Conservation (phyloP, 1,140 invertebrate species). For the Adoxophyes honmai region DNA sequence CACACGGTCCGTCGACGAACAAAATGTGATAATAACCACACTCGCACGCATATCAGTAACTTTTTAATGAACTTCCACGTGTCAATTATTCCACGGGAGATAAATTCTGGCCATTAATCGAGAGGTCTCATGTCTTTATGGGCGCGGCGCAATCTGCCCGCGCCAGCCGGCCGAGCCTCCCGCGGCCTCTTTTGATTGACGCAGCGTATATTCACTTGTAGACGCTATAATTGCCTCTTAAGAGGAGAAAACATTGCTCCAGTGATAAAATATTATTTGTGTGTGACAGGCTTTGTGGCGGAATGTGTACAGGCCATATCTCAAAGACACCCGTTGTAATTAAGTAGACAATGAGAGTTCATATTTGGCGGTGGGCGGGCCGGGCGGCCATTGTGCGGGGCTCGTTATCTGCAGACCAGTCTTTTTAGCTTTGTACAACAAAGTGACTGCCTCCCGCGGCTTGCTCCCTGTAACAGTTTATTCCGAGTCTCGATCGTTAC, state of each 20-base stretch:
- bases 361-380: constrained; percentile 51
- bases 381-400: constrained; percentile 45
- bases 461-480: constrained; percentile 31
- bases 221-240: constrained; percentile 38
- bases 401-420: constrained; percentile 57
- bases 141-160: constrained; percentile 9
- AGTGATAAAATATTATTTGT: constrained; percentile 64
- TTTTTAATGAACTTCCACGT: constrained; percentile 13
- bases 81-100: constrained; percentile 7
- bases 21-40: not conserved
- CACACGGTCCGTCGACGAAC: not conserved
- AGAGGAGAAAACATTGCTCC: constrained; percentile 43
- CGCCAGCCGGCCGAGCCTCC: not conserved
- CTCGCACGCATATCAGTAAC: not conserved
- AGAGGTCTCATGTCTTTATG: not conserved
- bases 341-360: constrained; percentile 68
- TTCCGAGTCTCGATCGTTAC: constrained; percentile 19
- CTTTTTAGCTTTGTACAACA: constrained; percentile 54
- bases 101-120: constrained; percentile 1
- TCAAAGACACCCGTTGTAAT: constrained; percentile 68
- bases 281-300: constrained; percentile 60
- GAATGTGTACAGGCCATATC: constrained; percentile 58
- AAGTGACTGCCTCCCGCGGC: constrained; percentile 26
- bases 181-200: constrained; percentile 24
- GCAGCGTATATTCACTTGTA: constrained; percentile 17